Conservation (phyloP, 2,113 vertebrate species). For the Pelvicachromis taeniatus region DNA sequence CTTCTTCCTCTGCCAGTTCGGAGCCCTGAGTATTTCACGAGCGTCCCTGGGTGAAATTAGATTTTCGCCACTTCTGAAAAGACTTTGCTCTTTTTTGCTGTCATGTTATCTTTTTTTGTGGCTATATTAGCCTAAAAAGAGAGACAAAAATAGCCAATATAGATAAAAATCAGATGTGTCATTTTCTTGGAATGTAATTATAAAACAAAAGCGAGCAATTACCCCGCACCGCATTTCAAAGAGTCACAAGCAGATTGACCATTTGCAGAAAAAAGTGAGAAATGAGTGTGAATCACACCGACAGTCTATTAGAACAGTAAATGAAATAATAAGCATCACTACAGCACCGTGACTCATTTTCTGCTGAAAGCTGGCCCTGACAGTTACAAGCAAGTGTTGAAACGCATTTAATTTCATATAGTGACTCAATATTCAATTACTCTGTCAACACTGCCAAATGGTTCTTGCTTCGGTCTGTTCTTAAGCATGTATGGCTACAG, state of each 20-base stretch:
- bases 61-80: constrained; percentile 53
- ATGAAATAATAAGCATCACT: constrained; percentile 44
- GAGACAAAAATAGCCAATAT: neutral
- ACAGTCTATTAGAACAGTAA: constrained; percentile 27
- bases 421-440: constrained; percentile 17
- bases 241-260: constrained; percentile 30
- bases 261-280: constrained; percentile 26
- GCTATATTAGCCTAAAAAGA: neutral
- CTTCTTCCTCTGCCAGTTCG: constrained; percentile 44
- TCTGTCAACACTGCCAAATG: neutral
- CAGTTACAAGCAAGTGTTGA: neutral
- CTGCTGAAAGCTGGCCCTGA: constrained; percentile 15
- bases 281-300: constrained; percentile 31
- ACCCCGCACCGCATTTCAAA: constrained; percentile 9
- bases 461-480: neutral
- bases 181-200: constrained; percentile 39
- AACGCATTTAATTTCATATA: constrained; percentile 9
- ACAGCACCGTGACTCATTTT: constrained; percentile 12
- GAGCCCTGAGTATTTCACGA: constrained; percentile 36
- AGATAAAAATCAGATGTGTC: constrained; percentile 24
- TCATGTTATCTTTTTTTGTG: neutral
- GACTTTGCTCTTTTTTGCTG: constrained; percentile 19
- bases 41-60: constrained; percentile 45
- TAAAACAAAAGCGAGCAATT: constrained; percentile 29
- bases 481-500: neutral